A percentile compares a stretch with the other conserved stretches of the same genome.
Evolutionary conservation across 2,888 invertebrate genomes (phyloP).

Genomic region (Drosophila austrosaltans): DNA sequence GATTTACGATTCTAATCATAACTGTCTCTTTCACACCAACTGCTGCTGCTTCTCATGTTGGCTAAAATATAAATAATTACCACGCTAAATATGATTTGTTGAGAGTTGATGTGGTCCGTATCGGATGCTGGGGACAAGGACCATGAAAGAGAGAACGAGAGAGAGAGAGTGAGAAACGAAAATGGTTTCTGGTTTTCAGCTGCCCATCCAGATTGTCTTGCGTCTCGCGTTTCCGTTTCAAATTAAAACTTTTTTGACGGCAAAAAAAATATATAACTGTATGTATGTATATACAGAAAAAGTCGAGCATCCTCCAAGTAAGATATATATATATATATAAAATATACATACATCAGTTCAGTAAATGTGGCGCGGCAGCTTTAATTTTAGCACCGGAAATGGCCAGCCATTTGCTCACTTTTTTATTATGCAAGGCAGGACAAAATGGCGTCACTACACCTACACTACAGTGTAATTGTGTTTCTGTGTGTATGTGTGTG

Average conservation of each 20-base stretch:
- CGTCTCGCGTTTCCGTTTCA: conserved; percentile 58
- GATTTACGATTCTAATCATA: conserved; percentile 71
- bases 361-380: conserved; percentile 23
- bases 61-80: conserved; percentile 66
- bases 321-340: background rate
- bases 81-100: conserved; percentile 70
- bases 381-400: conserved; percentile 53
- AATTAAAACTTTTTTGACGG: conserved; percentile 58
- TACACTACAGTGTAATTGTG: conserved; percentile 1
- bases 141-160: conserved; percentile 28
- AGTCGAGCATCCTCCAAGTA: background rate
- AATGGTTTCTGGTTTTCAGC: conserved; percentile 20
- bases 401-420: conserved; percentile 41
- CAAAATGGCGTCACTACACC: conserved; percentile 44
- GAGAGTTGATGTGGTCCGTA: conserved; percentile 28
- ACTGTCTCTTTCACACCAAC: conserved; percentile 27
- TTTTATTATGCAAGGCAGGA: conserved; percentile 56
- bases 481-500: conserved; percentile 18
- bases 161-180: conserved; percentile 9
- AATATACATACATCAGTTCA: background rate
- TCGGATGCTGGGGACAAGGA: conserved; percentile 51
- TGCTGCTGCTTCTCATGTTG: conserved; percentile 33
- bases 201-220: conserved; percentile 19
- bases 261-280: conserved; percentile 13
- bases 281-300: background rate